Percentiles rank a stretch among this genome's conserved stretches.
phyloP scores from a whole-genome alignment of 2,113 vertebrate species.

The Maccullochella peelii region DNA sequence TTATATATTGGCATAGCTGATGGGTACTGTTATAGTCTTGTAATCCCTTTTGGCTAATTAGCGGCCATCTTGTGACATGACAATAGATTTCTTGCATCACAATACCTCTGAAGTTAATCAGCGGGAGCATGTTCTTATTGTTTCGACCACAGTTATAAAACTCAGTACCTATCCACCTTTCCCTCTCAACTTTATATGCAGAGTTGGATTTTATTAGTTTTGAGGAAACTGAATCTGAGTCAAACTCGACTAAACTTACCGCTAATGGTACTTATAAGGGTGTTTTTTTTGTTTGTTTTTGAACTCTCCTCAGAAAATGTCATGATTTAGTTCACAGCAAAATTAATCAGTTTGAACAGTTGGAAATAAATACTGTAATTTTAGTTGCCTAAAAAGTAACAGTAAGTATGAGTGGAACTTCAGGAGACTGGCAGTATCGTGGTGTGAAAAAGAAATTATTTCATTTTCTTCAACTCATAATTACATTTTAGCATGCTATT shows the following conservation, averaged over 20 bases:
- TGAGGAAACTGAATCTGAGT: neutral
- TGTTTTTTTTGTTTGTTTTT: slow-evolving; percentile 10
- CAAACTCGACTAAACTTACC: neutral
- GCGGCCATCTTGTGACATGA: slow-evolving; percentile 40
- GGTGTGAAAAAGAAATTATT: slow-evolving; percentile 7
- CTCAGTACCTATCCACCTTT: neutral
- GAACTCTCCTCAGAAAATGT: neutral
- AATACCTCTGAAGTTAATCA: slow-evolving; percentile 46
- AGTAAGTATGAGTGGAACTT: neutral
- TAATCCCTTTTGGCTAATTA: slow-evolving; percentile 73
- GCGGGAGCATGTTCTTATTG: slow-evolving; percentile 21
- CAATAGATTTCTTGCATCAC: slow-evolving; percentile 38
- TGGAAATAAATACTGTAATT: neutral
- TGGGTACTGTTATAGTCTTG: slow-evolving; percentile 55
- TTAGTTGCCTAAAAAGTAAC: neutral
- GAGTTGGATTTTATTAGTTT: neutral
- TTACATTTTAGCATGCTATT: neutral
- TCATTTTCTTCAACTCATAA: neutral
- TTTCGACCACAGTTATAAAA: slow-evolving; percentile 18
- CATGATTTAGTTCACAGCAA: neutral
- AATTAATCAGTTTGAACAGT: slow-evolving; percentile 6
- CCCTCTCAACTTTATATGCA: neutral
- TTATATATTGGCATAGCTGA: slow-evolving; percentile 59
- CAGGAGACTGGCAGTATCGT: neutral
- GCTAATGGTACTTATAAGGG: neutral